Base-by-base conservation (phyloP, 2,888 invertebrate genomes). In the Cryptosula pallasiana region DNA sequence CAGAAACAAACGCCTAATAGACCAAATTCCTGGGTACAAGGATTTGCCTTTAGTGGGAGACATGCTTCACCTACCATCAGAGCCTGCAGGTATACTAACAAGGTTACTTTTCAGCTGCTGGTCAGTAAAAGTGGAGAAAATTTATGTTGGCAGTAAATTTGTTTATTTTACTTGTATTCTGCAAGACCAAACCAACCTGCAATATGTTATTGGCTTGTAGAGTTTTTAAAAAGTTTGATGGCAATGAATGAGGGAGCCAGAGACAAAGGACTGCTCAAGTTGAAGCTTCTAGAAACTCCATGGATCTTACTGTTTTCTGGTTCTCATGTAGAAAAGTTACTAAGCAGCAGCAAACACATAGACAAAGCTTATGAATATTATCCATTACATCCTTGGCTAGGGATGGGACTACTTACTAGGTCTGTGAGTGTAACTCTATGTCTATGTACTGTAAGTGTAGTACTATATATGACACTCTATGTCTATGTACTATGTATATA, bases 291-390 rank as follows among this genome's bases (percentile, higher is more conserved):
- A 5, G 45, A 45, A 20, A 72, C 76, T 58, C 78, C 79, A 16
- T 35, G 77, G 23, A 71, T 80, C 5, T 73, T 76, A 1, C 72
- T 80, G 20, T 76, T 71, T 57, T 75, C 74, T 35, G 75, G 79
- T 29, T 77, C 78, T 69, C 76, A 75, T 72, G 76, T 75, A 5
- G 80, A 89, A 88, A 87, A 87, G 72, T 85, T 89, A 73, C 81
- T 89, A 72, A 87, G 86, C 76, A 89, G 88, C 76, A 86, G 84
- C 73, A 88, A 87, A 76, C 88, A 88, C 77, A 87, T 89, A 71
- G 88, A 88, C 78, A 90, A 86, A 74, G 80, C 85, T 5, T 78
- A 78, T 69, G 83, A 85, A 72, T 87, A 88, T 78, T 75, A 78
- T 9, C 86, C 85, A 74, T 77, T 88, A 1, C 82, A 85, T 71